Conservation (phyloP, 2,888 invertebrate genomes). For the Coelogynopora nodosa region DNA sequence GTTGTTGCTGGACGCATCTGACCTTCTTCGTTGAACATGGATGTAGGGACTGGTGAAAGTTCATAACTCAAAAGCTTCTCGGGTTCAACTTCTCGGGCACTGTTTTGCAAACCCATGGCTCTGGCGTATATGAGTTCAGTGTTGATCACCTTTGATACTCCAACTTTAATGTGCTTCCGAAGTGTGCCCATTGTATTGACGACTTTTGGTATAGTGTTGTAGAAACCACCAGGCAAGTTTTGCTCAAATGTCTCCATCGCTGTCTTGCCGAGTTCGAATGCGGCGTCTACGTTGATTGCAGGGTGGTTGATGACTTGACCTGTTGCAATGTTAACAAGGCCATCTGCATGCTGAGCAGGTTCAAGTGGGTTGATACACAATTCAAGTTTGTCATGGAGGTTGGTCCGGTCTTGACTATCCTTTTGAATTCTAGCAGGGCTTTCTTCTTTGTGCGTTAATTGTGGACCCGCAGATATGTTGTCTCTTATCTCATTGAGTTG, state of each 20-base stretch:
- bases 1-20: too few species aligned
- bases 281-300: conserved; percentile 45
- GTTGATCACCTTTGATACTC: conserved; percentile 39
- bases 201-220: conserved; percentile 36
- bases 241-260: conserved; percentile 42
- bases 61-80: background rate
- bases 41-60: background rate
- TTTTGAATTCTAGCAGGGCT: background rate
- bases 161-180: conserved; percentile 41
- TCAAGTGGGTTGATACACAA: conserved; percentile 46
- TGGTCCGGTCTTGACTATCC: background rate
- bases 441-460: background rate
- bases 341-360: conserved; percentile 39
- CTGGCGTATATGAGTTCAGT: conserved; percentile 42
- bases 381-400: background rate
- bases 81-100: background rate
- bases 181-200: conserved; percentile 33
- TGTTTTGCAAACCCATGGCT: conserved; percentile 39
- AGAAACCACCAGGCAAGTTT: conserved; percentile 45
- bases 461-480: background rate
- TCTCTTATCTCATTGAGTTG: conserved; percentile 4
- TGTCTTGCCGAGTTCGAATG: conserved; percentile 37
- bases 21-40: conserved; percentile 42
- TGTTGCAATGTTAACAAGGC: conserved; percentile 42
- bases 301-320: conserved; percentile 21